phyloP scores from a whole-genome alignment of 1,140 invertebrate species.

The Holcopasites calliopsidis region DNA sequence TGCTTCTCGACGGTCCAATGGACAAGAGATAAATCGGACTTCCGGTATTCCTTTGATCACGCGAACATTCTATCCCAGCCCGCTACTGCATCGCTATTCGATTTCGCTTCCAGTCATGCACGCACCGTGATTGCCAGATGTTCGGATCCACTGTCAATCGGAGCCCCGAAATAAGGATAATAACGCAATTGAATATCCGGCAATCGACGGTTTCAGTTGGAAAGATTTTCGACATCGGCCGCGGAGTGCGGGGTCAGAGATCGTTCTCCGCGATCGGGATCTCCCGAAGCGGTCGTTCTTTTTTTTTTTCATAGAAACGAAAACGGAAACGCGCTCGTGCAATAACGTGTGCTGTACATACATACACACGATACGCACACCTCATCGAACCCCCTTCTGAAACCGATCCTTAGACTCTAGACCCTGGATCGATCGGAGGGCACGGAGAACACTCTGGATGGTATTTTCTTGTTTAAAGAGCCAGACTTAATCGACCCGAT shows the following conservation, averaged over 20 bases:
- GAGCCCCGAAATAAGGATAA: no score
- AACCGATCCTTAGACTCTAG: conserved; percentile 57
- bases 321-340: neutral
- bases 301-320: neutral
- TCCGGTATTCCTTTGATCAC: neutral
- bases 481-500: neutral
- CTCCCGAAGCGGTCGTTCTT: neutral
- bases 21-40: neutral
- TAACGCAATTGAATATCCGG: conserved; percentile 31
- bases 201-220: conserved; percentile 1
- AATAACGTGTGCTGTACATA: conserved; percentile 35
- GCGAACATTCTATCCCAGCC: neutral
- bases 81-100: conserved; percentile 52
- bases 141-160: conserved; percentile 15
- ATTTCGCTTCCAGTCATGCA: conserved; percentile 47
- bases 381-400: conserved; percentile 47
- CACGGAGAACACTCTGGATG: conserved; percentile 36
- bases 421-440: conserved; percentile 44
- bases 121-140: conserved; percentile 34
- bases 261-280: conserved; percentile 24
- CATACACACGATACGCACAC: conserved; percentile 50
- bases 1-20: neutral
- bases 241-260: conserved; percentile 21
- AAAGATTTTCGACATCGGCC: conserved; percentile 14
- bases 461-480: neutral